Evolutionary conservation across 2,888 invertebrate genomes (phyloP).

Genomic region (Poecilobothrus nobilitatus): DNA sequence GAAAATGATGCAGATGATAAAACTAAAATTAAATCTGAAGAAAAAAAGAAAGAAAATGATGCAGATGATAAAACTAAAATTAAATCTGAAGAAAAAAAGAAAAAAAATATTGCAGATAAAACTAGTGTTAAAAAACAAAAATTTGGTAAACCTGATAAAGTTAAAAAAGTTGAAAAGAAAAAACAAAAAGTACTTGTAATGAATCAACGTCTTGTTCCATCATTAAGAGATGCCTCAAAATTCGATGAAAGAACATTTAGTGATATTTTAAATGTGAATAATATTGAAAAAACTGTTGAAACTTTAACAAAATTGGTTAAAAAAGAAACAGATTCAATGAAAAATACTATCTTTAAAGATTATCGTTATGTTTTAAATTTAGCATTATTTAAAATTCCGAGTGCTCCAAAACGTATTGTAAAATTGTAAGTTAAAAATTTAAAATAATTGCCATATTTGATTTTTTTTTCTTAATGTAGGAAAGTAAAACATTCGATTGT

Average conservation of each 20-base stretch:
- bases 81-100: too few relatives aligned
- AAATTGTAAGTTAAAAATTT: conserved; percentile 50
- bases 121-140: neutral
- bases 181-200: neutral
- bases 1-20: too few relatives aligned
- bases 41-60: too few relatives aligned
- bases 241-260: conserved; percentile 35
- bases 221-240: neutral
- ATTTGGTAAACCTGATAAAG: neutral
- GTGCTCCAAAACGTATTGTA: conserved; percentile 50
- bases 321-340: conserved; percentile 30
- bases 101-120: too few relatives aligned
- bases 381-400: conserved; percentile 55
- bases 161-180: neutral
- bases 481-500: conserved; percentile 53
- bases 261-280: conserved; percentile 28
- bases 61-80: too few relatives aligned
- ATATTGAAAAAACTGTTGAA: conserved; percentile 31
- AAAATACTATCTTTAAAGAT: conserved; percentile 35
- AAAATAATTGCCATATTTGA: neutral
- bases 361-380: conserved; percentile 36
- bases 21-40: too few relatives aligned
- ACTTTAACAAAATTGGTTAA: conserved; percentile 31
- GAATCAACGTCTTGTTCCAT: neutral
- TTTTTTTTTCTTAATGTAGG: conserved; percentile 34